A percentile compares a stretch with the other conserved stretches of the same genome.
These are phyloP conservation scores for Rhogogaster chlorosoma DNA, from an alignment of 2,888 invertebrate genomes.

Conservation along the genomic window DNA sequence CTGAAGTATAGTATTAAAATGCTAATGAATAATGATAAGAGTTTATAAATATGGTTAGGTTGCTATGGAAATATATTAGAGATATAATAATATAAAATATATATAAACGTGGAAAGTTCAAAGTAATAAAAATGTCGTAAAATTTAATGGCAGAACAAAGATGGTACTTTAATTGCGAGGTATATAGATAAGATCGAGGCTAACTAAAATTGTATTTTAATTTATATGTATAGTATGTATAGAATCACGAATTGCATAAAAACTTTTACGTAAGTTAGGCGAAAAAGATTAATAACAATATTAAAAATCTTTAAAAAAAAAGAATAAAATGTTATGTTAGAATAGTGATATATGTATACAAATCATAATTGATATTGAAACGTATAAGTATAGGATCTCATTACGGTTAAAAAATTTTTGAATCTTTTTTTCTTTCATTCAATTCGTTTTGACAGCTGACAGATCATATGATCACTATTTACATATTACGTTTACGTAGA, in stretches of 20 bases:
- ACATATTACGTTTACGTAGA: slow-evolving; percentile 72
- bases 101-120: not conserved
- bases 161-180: not conserved
- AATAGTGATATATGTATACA: not conserved
- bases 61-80: slow-evolving; percentile 4
- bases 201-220: not conserved
- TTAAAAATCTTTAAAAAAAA: not conserved
- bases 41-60: not conserved
- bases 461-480: slow-evolving; percentile 61
- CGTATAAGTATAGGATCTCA: not conserved
- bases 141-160: not conserved
- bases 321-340: not conserved
- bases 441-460: slow-evolving; percentile 74
- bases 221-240: not conserved
- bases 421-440: slow-evolving; percentile 76
- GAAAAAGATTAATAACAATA: not conserved
- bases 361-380: not conserved
- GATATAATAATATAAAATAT: not conserved
- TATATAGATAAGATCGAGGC: slow-evolving; percentile 21
- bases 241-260: slow-evolving; percentile 9
- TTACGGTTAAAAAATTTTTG: not conserved
- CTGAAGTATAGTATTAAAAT: not conserved
- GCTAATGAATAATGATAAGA: slow-evolving; percentile 54
- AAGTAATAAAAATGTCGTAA: slow-evolving; percentile 14
- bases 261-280: not conserved